phyloP scores from a whole-genome alignment of 2,888 invertebrate species.

The Epistrophe grossulariae region DNA sequence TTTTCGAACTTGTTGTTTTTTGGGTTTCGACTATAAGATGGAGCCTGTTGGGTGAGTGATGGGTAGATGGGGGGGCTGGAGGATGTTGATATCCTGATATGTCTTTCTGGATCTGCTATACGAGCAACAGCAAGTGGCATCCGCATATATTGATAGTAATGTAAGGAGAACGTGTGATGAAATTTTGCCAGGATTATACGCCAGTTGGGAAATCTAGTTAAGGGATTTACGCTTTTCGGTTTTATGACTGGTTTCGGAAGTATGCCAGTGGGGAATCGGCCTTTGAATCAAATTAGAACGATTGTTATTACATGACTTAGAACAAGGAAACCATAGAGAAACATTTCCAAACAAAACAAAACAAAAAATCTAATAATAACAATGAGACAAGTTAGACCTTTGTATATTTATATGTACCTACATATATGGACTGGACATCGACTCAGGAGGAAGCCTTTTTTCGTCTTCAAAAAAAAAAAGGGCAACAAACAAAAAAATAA shows the following conservation, averaged over 20 bases:
- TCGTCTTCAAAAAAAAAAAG: background rate
- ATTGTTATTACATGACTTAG: constrained; percentile 73
- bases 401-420: background rate
- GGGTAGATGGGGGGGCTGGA: background rate
- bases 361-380: constrained; percentile 1
- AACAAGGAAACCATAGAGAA: constrained; percentile 33
- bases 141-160: constrained; percentile 71
- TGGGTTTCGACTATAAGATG: background rate
- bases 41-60: background rate
- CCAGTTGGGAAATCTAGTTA: constrained; percentile 76
- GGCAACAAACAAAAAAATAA: background rate
- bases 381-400: constrained; percentile 4
- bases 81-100: constrained; percentile 34
- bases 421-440: background rate
- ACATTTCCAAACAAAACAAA: constrained; percentile 16
- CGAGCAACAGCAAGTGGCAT: constrained; percentile 46
- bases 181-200: constrained; percentile 75
- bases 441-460: constrained; percentile 3
- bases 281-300: constrained; percentile 75
- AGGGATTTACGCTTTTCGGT: constrained; percentile 75
- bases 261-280: constrained; percentile 75
- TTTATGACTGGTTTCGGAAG: constrained; percentile 74
- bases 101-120: constrained; percentile 27
- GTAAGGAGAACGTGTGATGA: constrained; percentile 72
- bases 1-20: constrained; percentile 44